Percentiles rank a stretch among this genome's conserved stretches.
These are phyloP conservation scores for Stegodyphus mimosarum DNA, from an alignment of 1,140 invertebrate genomes.

Conservation along the genomic window DNA sequence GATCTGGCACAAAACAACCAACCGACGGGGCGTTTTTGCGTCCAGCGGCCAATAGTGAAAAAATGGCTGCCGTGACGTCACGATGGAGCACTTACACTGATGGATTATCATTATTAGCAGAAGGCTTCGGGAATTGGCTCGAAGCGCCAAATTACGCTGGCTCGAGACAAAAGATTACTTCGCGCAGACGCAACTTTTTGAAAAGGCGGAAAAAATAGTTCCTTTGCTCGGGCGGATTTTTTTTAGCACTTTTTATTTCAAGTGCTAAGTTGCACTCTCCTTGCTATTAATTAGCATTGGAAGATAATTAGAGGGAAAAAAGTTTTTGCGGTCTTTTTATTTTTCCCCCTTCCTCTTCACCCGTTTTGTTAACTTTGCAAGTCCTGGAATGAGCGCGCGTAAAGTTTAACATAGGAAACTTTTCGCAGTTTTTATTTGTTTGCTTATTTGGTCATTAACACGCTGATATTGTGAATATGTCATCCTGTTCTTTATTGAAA, in stretches of 20 bases:
- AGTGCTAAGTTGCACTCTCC: slow-evolving; percentile 43
- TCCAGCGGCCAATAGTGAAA: slow-evolving; percentile 48
- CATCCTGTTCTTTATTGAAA: slow-evolving; percentile 34
- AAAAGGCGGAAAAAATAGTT: slow-evolving; percentile 5
- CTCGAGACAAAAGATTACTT: slow-evolving; percentile 34
- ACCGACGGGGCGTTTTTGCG: slow-evolving; percentile 56
- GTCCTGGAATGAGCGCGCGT: slow-evolving; percentile 28
- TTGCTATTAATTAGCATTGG: slow-evolving; percentile 57
- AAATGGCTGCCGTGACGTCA: slow-evolving; percentile 59
- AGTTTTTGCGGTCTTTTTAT: slow-evolving; percentile 32
- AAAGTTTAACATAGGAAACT: not conserved
- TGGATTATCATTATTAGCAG: slow-evolving; percentile 60
- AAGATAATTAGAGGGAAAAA: slow-evolving; percentile 52
- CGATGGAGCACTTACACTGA: slow-evolving; percentile 53
- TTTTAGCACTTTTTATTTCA: not conserved
- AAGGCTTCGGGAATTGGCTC: slow-evolving; percentile 48
- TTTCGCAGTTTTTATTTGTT: slow-evolving; percentile 26
- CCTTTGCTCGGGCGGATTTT: not conserved
- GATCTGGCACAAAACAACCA: slow-evolving; percentile 45
- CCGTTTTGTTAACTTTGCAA: slow-evolving; percentile 55
- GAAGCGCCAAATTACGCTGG: slow-evolving; percentile 52
- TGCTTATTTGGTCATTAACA: slow-evolving; percentile 49
- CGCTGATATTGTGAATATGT: slow-evolving; percentile 25
- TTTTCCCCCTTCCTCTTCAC: not conserved
- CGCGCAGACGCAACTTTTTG: slow-evolving; percentile 38